Evolutionary conservation across 1,140 invertebrate species (phyloP), one percentile per base, ranked within the genome.

Genomic region (Frieseomelitta varia): DNA sequence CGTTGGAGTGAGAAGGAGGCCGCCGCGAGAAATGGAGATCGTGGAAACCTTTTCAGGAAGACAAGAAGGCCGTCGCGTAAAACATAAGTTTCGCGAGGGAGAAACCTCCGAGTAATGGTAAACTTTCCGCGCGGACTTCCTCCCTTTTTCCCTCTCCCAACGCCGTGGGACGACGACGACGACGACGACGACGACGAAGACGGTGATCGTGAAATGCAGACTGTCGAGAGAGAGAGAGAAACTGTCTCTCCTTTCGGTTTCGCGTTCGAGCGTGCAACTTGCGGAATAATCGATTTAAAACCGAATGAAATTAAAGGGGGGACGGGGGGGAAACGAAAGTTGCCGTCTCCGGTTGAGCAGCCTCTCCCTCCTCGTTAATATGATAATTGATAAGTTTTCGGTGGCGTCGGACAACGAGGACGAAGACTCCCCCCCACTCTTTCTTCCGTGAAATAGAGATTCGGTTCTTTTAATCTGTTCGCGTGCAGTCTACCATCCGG

Each of bases 11-110:
- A 15, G 39, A 55, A 21, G 11, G 51, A 21, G 47, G 21, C 34
- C 17, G 55, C 51, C 56, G 71, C 72, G 83, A 79, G 79, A 88
- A 88, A 88, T 88, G 85, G 84, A 85, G 87, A 68, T 85, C 87
- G 84, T 73, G 30, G 86, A 72, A 88, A 88, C 75, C 83, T 78
- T 85, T 76, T 75, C 74, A 27, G 39, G 58, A 51, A 84, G 65
- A 89, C 78, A 86, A 89, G 84, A 89, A 89, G 74, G 86, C 74
- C 68, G 53, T 53, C 74, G 63, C 55, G 88, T 89, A 86, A 89
- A 89, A 89, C 85, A 89, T 84, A 89, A 89, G 87, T 89, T 89
- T 77, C 68, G 69, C 65, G 87, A 84, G 8, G 58, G 85, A 81
- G 78, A 83, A 88, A 75, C 77, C 80, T 53, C 72, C 65, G 78